A percentile compares a stretch with the other conserved stretches of the same genome.
phyloP scores from a whole-genome alignment of 2,888 invertebrate species.

The Xestia sexstrigata region DNA sequence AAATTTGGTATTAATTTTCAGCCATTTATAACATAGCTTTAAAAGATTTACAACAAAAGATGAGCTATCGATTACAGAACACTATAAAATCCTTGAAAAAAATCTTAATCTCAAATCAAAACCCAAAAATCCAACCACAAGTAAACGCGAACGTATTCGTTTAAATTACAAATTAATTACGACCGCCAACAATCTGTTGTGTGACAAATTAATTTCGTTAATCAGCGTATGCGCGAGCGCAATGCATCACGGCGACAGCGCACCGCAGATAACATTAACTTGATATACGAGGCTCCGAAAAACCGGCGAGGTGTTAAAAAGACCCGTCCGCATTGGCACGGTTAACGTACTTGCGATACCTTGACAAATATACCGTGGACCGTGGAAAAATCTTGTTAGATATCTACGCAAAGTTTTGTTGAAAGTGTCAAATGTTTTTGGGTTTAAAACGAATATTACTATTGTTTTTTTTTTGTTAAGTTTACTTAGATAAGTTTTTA shows the following conservation, averaged over 20 bases:
- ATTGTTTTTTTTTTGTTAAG: not conserved
- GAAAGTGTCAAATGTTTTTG: constrained; percentile 24
- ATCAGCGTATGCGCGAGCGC: constrained; percentile 84
- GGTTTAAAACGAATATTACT: too few relatives aligned
- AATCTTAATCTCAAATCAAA: constrained; percentile 21
- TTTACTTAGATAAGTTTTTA: not conserved
- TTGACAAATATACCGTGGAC: constrained; percentile 70
- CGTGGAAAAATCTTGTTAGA: constrained; percentile 49
- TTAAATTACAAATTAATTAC: constrained; percentile 81
- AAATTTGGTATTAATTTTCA: constrained; percentile 8
- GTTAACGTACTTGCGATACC: constrained; percentile 74
- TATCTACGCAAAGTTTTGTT: constrained; percentile 38
- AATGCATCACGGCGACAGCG: constrained; percentile 87
- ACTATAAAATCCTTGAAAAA: constrained; percentile 13
- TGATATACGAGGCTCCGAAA: constrained; percentile 86
- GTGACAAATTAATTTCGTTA: constrained; percentile 90
- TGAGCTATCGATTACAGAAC: constrained; percentile 12
- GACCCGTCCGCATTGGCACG: constrained; percentile 70
- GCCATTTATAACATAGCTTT: not conserved
- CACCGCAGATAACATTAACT: constrained; percentile 85
- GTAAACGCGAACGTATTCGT: constrained; percentile 66
- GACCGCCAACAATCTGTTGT: constrained; percentile 72
- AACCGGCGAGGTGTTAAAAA: constrained; percentile 79
- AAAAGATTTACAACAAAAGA: constrained; percentile 4
- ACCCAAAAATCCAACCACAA: constrained; percentile 42